A percentile compares a stretch with the other conserved stretches of the same genome.
Conservation (phyloP, 2,888 invertebrate genomes). For the Bimastos eiseni region DNA sequence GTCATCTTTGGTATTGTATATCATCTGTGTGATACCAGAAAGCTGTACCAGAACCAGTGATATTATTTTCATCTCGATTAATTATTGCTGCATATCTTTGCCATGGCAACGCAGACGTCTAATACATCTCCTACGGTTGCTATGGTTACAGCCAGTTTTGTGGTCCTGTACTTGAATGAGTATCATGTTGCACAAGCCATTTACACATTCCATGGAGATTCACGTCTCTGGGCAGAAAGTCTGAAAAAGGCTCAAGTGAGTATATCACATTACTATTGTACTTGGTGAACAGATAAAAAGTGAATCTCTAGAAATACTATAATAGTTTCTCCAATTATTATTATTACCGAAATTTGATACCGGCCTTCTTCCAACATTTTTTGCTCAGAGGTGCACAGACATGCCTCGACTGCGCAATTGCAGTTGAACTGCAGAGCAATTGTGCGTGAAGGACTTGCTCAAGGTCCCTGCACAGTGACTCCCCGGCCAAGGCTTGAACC, state of each 20-base stretch:
- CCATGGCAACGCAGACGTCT: not conserved
- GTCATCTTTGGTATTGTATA: too few relatives aligned
- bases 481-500: too few relatives aligned
- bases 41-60: not conserved
- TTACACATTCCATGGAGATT: constrained; percentile 73
- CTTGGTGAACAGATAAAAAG: not conserved
- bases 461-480: too few relatives aligned
- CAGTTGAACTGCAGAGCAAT: too few relatives aligned
- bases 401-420: too few relatives aligned
- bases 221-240: constrained; percentile 72
- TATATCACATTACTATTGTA: too few relatives aligned
- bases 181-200: constrained; percentile 78
- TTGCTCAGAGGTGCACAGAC: too few relatives aligned
- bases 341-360: too few relatives aligned
- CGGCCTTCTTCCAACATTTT: too few relatives aligned
- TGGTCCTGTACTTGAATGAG: constrained; percentile 80
- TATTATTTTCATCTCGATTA: not conserved
- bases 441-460: too few relatives aligned
- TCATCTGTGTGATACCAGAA: not conserved
- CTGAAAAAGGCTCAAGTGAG: constrained; percentile 72
- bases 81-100: not conserved
- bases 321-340: too few relatives aligned
- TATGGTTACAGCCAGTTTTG: constrained; percentile 65
- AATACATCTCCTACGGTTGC: not conserved
- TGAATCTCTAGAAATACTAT: too few relatives aligned